Evolutionary conservation across 2,888 invertebrate genomes (phyloP).

Genomic region (Archips xylosteana): DNA sequence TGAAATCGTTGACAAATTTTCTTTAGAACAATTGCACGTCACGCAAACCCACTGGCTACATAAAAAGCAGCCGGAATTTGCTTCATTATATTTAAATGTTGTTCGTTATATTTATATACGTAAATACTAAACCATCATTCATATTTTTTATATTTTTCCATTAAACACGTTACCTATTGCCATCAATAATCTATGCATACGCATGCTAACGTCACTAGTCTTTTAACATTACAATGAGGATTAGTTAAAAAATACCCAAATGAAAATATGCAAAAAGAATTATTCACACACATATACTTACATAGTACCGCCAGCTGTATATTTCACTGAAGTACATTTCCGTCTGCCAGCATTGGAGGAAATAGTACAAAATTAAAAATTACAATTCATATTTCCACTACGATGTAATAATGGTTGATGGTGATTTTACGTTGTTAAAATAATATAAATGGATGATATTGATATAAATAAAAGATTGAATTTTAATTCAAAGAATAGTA

Average conservation of each 20-base stretch:
- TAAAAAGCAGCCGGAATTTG: too few species aligned
- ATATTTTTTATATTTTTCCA: too few species aligned
- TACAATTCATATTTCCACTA: slow-evolving; percentile 42
- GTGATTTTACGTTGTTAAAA: slow-evolving; percentile 17
- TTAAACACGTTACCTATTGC: too few species aligned
- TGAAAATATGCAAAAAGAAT: slow-evolving; percentile 11
- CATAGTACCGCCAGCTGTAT: slow-evolving; percentile 81
- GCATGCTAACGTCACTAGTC: neutral
- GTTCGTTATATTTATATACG: too few species aligned
- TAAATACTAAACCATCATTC: too few species aligned
- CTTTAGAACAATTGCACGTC: too few species aligned
- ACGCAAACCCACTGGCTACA: too few species aligned
- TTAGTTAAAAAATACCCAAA: neutral
- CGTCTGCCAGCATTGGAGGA: slow-evolving; percentile 75
- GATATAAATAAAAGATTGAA: neutral
- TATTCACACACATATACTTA: slow-evolving; percentile 63
- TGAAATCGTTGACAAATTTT: too few species aligned
- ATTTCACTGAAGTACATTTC: slow-evolving; percentile 80
- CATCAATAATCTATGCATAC: neutral
- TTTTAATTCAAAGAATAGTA: too few species aligned
- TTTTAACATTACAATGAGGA: neutral
- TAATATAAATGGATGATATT: slow-evolving; percentile 20
- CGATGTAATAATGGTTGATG: neutral
- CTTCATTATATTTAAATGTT: too few species aligned
- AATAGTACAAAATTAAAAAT: slow-evolving; percentile 54